Base-by-base conservation (phyloP, 64 coral and sea anemone species). In the Anthopleura sola region DNA sequence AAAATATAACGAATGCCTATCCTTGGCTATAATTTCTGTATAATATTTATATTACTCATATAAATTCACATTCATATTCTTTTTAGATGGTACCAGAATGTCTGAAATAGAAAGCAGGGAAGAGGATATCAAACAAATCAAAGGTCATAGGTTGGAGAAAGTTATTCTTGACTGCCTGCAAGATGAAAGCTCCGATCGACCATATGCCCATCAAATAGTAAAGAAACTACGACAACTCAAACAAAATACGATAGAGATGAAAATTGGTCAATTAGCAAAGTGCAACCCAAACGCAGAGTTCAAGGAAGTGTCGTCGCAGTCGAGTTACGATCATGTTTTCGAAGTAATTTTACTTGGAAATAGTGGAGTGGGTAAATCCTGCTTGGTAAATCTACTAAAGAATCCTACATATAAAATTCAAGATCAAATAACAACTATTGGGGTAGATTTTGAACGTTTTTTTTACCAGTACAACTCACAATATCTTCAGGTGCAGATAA, bases 81-180 rank as follows among this genome's bases (percentile, higher is more conserved):
- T 51, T 51, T 51, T 32, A 88, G 86, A 88, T 81, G 86, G 86
- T 24, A 19, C 13, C 23, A 50, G 38, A 0, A 33, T 88, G 34
- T 28, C 49, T 80, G 86, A 81, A 88, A 62, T 29, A 37, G 16
- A 80, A 39, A 75, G 77, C 6, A 50, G 86, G 4, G 19, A 64
- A 81, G 1, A 28, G 36, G 77, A 88, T 56, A 81, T 88, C 24
- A 15, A 37, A 20, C 37, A 68, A 55, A 88, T 88, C 36, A 37
- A 77, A 26, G 77, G 49, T 0, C 86, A 88, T 51, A 81, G 44
- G 17, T 28, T 88, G 76, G 80, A 9, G 24, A 58, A 24, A 68
- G 76, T 24, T 34, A 57, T 13, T 24, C 14, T 8, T 64, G 76
- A 49, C 86, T 77, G 40, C 23, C 16, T 36, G 77, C 86, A 21